Evolutionary conservation across 2,113 vertebrate species (phyloP).

Genomic region (Periophthalmus modestus): DNA sequence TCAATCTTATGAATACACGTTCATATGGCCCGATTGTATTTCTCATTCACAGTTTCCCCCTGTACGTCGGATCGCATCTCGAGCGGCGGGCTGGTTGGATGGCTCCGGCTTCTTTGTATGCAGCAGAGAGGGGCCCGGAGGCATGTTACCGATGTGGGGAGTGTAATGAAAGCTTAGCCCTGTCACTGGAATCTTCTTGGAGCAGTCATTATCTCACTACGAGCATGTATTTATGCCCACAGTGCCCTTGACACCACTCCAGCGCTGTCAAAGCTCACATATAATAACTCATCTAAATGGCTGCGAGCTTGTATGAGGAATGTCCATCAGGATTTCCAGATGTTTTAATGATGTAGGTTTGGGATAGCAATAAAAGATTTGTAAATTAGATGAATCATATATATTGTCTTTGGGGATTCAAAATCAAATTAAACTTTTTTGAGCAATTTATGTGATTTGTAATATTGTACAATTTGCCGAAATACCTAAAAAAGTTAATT

Average conservation of each 20-base stretch:
- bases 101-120: neutral
- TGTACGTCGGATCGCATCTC: neutral
- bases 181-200: neutral
- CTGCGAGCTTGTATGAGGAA: neutral
- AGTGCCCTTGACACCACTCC: neutral
- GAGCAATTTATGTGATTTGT: too few relatives aligned
- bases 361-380: neutral
- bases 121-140: slow-evolving; percentile 6
- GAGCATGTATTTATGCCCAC: neutral
- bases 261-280: neutral
- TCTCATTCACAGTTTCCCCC: neutral
- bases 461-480: too few relatives aligned
- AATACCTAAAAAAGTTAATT: too few relatives aligned
- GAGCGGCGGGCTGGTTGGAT: neutral
- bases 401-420: too few relatives aligned
- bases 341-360: neutral
- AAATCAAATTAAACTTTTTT: too few relatives aligned
- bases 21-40: neutral
- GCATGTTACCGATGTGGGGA: neutral
- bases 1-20: neutral
- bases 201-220: slow-evolving; percentile 5
- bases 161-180: slow-evolving; percentile 3
- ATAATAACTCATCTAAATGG: slow-evolving; percentile 7
- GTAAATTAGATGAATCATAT: neutral
- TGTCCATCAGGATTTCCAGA: neutral